Evolutionary conservation across 2,797 vertebrate species (phyloP).

Genomic region (Sphenopsis melanotis): DNA sequence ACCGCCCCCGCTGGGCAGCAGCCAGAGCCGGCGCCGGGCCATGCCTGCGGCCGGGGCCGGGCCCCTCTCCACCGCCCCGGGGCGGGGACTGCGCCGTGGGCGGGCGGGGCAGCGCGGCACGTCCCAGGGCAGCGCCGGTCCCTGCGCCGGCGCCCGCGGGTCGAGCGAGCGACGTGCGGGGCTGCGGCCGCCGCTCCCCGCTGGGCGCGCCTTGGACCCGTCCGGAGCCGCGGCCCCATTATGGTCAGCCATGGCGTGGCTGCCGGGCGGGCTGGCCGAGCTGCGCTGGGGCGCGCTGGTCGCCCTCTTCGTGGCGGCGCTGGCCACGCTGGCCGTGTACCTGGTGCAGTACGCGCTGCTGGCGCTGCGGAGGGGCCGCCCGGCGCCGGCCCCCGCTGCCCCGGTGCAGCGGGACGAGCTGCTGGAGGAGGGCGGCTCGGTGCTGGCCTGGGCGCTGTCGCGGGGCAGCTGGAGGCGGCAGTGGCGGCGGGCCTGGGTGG

Average conservation of each 20-base stretch:
- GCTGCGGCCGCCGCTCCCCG: neutral
- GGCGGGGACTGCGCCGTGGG: neutral
- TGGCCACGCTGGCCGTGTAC: conserved; percentile 84
- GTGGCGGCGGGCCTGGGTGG: conserved; percentile 89
- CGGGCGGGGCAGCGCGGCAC: neutral
- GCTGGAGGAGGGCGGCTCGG: conserved; percentile 76
- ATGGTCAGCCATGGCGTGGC: conserved; percentile 44
- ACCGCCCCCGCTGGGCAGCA: neutral
- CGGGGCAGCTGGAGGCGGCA: conserved; percentile 84
- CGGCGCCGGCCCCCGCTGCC: neutral
- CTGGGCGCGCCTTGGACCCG: neutral
- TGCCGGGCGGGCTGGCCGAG: conserved; percentile 46
- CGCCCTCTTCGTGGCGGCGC: conserved; percentile 85
- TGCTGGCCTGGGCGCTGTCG: conserved; percentile 88
- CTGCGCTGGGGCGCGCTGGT: conserved; percentile 86
- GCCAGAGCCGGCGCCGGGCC: neutral
- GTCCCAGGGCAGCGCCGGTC: neutral
- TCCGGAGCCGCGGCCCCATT: neutral
- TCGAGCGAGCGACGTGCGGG: neutral
- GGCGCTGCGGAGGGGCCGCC: neutral
- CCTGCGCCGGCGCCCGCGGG: neutral
- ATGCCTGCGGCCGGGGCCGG: neutral
- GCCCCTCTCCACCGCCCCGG: neutral
- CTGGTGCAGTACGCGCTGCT: conserved; percentile 83
- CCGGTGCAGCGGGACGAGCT: neutral